A percentile compares a stretch with the other conserved stretches of the same genome.
These are phyloP conservation scores for Eilema caniola DNA, from an alignment of 2,888 invertebrate genomes.

Conservation along the genomic window DNA sequence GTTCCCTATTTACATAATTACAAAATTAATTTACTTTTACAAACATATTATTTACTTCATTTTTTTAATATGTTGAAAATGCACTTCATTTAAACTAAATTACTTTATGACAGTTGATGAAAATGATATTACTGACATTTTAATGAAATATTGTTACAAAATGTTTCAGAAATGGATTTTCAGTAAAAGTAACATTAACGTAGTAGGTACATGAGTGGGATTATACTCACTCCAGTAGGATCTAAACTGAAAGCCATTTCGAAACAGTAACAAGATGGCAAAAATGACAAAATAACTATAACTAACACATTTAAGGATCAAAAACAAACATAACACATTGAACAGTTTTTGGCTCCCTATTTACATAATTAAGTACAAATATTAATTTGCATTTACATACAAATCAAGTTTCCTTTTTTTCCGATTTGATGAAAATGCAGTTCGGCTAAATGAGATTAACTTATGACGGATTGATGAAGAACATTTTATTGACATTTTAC, in stretches of 20 bases:
- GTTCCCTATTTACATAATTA: constrained; percentile 77
- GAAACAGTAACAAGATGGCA: constrained; percentile 6
- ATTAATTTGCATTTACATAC: constrained; percentile 42
- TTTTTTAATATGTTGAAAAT: constrained; percentile 75
- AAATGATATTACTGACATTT: constrained; percentile 61
- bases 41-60: constrained; percentile 14
- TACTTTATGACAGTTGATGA: constrained; percentile 72
- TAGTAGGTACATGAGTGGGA: not conserved
- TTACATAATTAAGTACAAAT: constrained; percentile 67
- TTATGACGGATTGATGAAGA: constrained; percentile 74
- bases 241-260: constrained; percentile 6
- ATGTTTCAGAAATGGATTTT: not conserved
- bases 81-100: constrained; percentile 76
- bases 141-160: not conserved
- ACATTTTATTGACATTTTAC: constrained; percentile 62
- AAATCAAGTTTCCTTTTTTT: constrained; percentile 74
- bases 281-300: not conserved
- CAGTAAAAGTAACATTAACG: not conserved
- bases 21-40: constrained; percentile 51
- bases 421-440: constrained; percentile 76
- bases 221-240: not conserved
- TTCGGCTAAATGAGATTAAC: constrained; percentile 75
- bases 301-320: constrained; percentile 2
- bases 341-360: constrained; percentile 83
- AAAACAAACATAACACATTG: constrained; percentile 9